These are phyloP conservation scores for Apistogramma diplotaenia DNA, from an alignment of 2,113 vertebrate species.

Conservation along the genomic window DNA sequence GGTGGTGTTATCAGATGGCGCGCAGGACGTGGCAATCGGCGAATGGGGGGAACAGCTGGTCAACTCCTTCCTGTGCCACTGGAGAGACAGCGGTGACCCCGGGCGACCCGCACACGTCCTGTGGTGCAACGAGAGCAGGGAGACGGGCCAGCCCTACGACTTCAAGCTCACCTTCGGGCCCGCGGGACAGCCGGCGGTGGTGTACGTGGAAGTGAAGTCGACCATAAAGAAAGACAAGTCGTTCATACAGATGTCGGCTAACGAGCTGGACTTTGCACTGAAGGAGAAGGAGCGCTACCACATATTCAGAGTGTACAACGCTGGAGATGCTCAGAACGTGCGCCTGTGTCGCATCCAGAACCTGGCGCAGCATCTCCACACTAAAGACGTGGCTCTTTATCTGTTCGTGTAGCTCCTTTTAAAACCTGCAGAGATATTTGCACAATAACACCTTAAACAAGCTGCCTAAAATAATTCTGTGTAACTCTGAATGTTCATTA, in stretches of 20 bases:
- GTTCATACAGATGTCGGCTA: slow-evolving; percentile 76
- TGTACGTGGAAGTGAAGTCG: slow-evolving; percentile 80
- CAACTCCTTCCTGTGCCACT: slow-evolving; percentile 75
- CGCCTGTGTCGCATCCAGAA: slow-evolving; percentile 78
- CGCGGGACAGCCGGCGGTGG: neutral
- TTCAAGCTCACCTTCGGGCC: slow-evolving; percentile 68
- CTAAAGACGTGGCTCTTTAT: slow-evolving; percentile 75
- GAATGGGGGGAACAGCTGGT: slow-evolving; percentile 80
- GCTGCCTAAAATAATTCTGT: neutral
- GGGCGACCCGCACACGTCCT: slow-evolving; percentile 53
- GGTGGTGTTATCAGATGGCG: slow-evolving; percentile 64
- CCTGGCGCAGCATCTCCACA: slow-evolving; percentile 79
- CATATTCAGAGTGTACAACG: slow-evolving; percentile 76
- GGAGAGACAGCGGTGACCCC: slow-evolving; percentile 58
- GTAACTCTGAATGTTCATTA: neutral
- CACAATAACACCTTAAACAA: neutral
- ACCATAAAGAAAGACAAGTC: slow-evolving; percentile 73
- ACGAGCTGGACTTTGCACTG: slow-evolving; percentile 79
- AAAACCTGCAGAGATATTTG: neutral
- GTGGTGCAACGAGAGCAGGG: slow-evolving; percentile 76
- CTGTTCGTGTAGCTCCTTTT: slow-evolving; percentile 66
- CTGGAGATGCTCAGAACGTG: slow-evolving; percentile 68
- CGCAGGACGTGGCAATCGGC: slow-evolving; percentile 63
- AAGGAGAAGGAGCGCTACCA: slow-evolving; percentile 74
- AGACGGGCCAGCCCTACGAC: slow-evolving; percentile 79